A percentile compares a stretch with the other conserved stretches of the same genome.
Conservation (phyloP, 2,113 vertebrate species). For the Dascyllus trimaculatus region DNA sequence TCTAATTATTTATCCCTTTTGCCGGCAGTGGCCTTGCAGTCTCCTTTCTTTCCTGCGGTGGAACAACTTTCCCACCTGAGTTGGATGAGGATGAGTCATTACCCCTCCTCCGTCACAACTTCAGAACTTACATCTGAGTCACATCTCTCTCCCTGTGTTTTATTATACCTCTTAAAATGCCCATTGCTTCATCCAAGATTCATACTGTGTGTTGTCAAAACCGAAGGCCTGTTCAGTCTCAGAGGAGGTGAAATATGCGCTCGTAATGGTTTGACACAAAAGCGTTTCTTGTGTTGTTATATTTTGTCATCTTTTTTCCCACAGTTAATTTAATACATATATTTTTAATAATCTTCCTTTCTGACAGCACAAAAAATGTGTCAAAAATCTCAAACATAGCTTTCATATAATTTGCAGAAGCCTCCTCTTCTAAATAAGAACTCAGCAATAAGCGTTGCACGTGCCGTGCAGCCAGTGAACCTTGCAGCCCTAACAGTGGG, state of each 20-base stretch:
- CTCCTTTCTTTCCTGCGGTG: constrained; percentile 54
- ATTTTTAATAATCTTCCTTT: constrained; percentile 22
- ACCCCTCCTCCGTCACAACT: constrained; percentile 28
- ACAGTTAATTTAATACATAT: not conserved
- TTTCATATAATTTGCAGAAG: constrained; percentile 24
- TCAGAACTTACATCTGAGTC: constrained; percentile 38
- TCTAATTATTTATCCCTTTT: constrained; percentile 67
- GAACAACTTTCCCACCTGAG: constrained; percentile 58
- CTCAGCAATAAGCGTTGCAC: constrained; percentile 20
- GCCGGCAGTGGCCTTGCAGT: constrained; percentile 51
- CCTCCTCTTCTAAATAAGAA: constrained; percentile 17
- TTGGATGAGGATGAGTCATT: constrained; percentile 57
- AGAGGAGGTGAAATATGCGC: constrained; percentile 5
- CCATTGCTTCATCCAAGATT: not conserved
- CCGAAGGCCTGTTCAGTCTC: not conserved
- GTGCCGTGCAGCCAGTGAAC: constrained; percentile 27
- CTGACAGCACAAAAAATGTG: not conserved
- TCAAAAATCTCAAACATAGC: constrained; percentile 22
- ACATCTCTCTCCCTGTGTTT: constrained; percentile 12
- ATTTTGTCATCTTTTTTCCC: not conserved
- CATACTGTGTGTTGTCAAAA: not conserved
- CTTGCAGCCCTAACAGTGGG: constrained; percentile 7
- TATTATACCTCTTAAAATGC: constrained; percentile 15
- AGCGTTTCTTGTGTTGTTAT: not conserved
- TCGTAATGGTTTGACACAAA: not conserved